phyloP scores from a whole-genome alignment of 2,888 invertebrate genomes.

The Linnaemya vulpina region DNA sequence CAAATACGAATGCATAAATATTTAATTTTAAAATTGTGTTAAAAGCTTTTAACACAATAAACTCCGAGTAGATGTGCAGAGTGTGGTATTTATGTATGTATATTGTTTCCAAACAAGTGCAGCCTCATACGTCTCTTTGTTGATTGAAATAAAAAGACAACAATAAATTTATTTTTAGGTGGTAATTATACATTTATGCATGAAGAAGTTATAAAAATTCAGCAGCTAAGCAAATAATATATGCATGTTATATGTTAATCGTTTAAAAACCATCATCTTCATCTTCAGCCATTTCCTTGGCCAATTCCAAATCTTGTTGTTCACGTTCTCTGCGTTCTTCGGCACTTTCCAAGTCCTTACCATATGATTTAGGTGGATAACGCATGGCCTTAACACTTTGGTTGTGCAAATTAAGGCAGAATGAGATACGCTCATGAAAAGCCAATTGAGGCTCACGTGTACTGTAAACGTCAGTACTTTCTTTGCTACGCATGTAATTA shows the following conservation, averaged over 20 bases:
- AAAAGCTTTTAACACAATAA: too few species aligned
- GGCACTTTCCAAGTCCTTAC: slow-evolving; percentile 98
- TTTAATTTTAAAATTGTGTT: too few species aligned
- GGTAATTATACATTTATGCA: slow-evolving; percentile 40
- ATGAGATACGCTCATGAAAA: slow-evolving; percentile 98
- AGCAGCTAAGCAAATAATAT: slow-evolving; percentile 36
- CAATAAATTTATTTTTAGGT: slow-evolving; percentile 34
- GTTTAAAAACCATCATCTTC: slow-evolving; percentile 94
- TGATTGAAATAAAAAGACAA: not conserved
- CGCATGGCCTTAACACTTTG: slow-evolving; percentile 99
- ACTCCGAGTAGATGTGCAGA: too few species aligned
- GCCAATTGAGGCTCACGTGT: slow-evolving; percentile 98
- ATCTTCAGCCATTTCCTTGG: slow-evolving; percentile 99
- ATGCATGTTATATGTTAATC: slow-evolving; percentile 23
- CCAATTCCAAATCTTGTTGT: slow-evolving; percentile 98
- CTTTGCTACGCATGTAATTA: slow-evolving; percentile 98
- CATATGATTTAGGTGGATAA: slow-evolving; percentile 99
- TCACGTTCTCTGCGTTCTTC: slow-evolving; percentile 98
- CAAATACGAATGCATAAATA: too few species aligned
- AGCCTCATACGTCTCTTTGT: not conserved
- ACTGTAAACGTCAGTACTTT: slow-evolving; percentile 97
- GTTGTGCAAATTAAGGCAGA: slow-evolving; percentile 98
- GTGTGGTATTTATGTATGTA: too few species aligned
- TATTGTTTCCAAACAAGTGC: too few species aligned
- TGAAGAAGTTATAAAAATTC: slow-evolving; percentile 32